Conservation (phyloP, 1,140 invertebrate genomes). For the Muscidifurax raptorellus region DNA sequence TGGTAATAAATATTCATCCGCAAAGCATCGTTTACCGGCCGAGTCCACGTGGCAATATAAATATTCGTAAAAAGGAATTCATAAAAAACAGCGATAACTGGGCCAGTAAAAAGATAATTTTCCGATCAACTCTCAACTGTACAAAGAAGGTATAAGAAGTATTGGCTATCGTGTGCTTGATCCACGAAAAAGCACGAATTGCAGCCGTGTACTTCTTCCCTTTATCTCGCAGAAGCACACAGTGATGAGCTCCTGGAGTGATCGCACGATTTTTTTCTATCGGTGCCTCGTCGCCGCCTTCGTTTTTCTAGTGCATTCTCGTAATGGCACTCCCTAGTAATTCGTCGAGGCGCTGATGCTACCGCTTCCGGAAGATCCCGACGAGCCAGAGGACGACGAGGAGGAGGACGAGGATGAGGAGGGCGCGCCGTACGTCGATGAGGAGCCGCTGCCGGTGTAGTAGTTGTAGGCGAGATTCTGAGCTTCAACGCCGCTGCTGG, state of each 20-base stretch:
- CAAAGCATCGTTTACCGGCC: not conserved
- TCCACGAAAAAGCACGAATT: not conserved
- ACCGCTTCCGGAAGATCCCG: conserved; percentile 43
- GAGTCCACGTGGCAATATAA: not conserved
- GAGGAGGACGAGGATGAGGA: conserved; percentile 75
- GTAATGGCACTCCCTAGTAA: conserved; percentile 17
- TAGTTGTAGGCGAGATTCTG: conserved; percentile 87
- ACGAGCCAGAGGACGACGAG: conserved; percentile 73
- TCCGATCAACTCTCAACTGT: not conserved
- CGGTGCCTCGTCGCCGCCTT: not conserved
- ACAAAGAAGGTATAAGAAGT: not conserved
- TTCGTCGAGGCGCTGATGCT: conserved; percentile 19
- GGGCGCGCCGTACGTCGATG: conserved; percentile 72
- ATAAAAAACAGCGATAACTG: no score
- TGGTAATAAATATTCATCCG: not conserved
- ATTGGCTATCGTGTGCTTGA: not conserved
- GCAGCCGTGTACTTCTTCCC: not conserved
- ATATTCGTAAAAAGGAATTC: not conserved
- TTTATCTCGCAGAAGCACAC: not conserved
- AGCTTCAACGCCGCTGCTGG: conserved; percentile 71
- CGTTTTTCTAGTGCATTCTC: not conserved
- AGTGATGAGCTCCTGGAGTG: not conserved
- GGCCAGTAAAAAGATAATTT: not conserved
- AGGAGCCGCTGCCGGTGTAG: conserved; percentile 77
- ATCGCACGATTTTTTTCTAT: not conserved